Evolutionary conservation across 2,113 vertebrate genomes (phyloP), one percentile per base, ranked within the genome.

Genomic region (Candoia aspera): DNA sequence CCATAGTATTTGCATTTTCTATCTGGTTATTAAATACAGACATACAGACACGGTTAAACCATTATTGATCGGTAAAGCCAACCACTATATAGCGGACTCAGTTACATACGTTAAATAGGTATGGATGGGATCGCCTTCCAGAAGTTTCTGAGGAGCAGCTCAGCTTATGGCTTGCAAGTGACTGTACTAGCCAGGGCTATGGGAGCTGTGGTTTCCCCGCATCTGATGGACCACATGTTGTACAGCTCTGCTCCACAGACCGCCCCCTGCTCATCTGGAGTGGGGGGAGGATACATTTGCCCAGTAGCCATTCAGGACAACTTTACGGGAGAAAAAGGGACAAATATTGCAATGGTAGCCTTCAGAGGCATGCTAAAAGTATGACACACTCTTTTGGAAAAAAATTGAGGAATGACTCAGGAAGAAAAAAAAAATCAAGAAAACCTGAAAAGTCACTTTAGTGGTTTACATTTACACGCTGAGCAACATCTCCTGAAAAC

Each of bases 91-190:
- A 37, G 17, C 11, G 68, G 17, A 60, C 33, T 57, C 85, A 19
- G 11, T 4, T 0, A 24, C 12, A 37, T 0, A 0, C 19, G 6
- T 79, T 79, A 79, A 37, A 79, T 37, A 79, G 37, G 33, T 37
- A 79, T 37, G 33, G 33, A 79, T 79, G 33, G 37, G 17, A 37
- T 37, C 8, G 6, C 19, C 19, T 79, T 79, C 17, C 33, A 19
- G n/a, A 79, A 6, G 17, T 19, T 21, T 79, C 15, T 79, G 68
- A 15, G 8, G 8, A 79, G 68, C n/a, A 79, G 8, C n/a, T 79
- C 33, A 19, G 33, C 37, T 79, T 79, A 79, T 79, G 17, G 19
- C 19, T 79, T 79, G 68, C 6, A 15, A 37, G 17, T 79, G 33
- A 79, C 37, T 37, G 68, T 37, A 79, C 68, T 79, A 79, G 21